A percentile compares a stretch with the other conserved stretches of the same genome.
These are phyloP conservation scores for Eulemur albifrons DNA, from an alignment of 2,797 vertebrate genomes.

Conservation along the genomic window DNA sequence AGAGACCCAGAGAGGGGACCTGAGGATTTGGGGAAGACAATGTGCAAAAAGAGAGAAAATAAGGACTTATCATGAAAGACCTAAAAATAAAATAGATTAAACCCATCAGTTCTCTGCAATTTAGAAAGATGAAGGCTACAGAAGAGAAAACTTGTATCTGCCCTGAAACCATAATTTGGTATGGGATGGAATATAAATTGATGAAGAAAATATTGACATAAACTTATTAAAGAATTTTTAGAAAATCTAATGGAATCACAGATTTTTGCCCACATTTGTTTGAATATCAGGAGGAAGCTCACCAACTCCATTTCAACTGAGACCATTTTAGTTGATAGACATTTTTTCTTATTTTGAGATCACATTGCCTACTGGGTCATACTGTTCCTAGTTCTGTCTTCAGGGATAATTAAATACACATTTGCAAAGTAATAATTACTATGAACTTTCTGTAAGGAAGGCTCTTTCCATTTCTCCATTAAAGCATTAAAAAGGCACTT, in stretches of 20 bases:
- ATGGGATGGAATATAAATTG: not conserved
- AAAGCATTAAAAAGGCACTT: not conserved
- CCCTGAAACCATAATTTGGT: not conserved
- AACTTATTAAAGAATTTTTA: not conserved
- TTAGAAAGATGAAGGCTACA: conserved; percentile 10
- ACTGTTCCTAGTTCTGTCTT: not conserved
- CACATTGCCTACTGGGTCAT: not conserved
- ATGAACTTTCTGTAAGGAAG: not conserved
- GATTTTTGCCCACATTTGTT: not conserved
- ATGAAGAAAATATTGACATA: not conserved
- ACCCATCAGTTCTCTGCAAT: not conserved
- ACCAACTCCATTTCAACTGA: conserved; percentile 1
- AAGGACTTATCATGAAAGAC: not conserved
- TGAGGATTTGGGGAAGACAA: not conserved
- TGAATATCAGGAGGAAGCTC: not conserved
- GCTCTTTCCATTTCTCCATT: not conserved
- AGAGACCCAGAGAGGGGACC: not conserved
- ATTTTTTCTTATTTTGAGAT: conserved; percentile 32
- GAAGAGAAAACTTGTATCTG: not conserved
- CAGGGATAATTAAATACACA: conserved; percentile 30
- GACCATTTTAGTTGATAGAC: conserved; percentile 2
- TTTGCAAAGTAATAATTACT: not conserved
- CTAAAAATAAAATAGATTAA: conserved; percentile 4
- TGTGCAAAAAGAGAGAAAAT: not conserved
- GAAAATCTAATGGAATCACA: not conserved